phyloP scores from a whole-genome alignment of 2,113 vertebrate genomes.

The Axis porcinus region DNA sequence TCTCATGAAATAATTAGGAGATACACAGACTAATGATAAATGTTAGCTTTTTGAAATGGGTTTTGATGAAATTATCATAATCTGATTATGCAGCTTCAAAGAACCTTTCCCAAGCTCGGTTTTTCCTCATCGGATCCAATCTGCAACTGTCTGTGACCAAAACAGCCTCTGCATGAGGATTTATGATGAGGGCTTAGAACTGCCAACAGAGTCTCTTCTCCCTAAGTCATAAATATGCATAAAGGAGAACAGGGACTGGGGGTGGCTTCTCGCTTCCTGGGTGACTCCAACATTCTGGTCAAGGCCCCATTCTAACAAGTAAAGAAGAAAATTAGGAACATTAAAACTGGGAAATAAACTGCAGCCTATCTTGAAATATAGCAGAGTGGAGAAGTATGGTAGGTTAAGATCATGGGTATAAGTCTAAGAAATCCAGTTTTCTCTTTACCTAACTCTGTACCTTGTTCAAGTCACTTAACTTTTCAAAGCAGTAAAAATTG shows the following conservation, averaged over 20 bases:
- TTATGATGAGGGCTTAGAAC: slow-evolving; percentile 42
- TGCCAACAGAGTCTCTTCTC: slow-evolving; percentile 29
- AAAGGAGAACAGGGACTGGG: neutral
- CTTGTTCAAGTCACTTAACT: neutral
- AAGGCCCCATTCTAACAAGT: neutral
- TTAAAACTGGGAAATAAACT: neutral
- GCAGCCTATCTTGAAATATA: neutral
- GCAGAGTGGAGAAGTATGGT: neutral
- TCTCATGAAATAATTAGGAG: slow-evolving; percentile 79
- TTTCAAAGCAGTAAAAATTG: neutral
- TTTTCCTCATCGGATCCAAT: slow-evolving; percentile 54
- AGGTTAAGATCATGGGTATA: neutral
- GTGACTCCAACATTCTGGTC: neutral
- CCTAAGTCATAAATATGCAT: slow-evolving; percentile 19
- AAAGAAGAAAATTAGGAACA: neutral
- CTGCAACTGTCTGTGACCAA: neutral
- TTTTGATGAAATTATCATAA: slow-evolving; percentile 80
- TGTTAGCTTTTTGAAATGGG: slow-evolving; percentile 71
- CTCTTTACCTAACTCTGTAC: neutral
- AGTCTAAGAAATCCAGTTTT: neutral
- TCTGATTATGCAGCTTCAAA: slow-evolving; percentile 75
- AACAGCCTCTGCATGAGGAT: neutral
- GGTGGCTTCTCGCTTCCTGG: neutral
- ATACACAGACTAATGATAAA: slow-evolving; percentile 78
- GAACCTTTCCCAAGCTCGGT: slow-evolving; percentile 52